Evolutionary conservation across 2,797 vertebrate genomes (phyloP), one percentile per base, ranked within the genome.

Genomic region (Cryptoblepharus egeriae): DNA sequence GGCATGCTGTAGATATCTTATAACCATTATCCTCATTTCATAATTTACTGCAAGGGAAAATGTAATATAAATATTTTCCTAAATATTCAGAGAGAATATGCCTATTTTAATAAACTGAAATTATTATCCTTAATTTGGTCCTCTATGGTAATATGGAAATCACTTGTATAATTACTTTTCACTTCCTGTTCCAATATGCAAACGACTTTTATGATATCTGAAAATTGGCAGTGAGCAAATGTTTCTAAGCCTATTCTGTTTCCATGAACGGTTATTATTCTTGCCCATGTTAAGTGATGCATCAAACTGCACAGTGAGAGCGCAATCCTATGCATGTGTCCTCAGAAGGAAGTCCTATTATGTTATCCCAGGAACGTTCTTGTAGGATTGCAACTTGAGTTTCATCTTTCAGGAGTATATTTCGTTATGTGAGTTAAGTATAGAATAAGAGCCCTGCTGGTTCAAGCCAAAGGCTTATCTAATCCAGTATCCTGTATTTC

Each of bases 21-120:
- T 86, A 92, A 83, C 60, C 83, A 35, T 89, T 90, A 86, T 75
- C 74, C 75, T 92, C 13, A 88, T 90, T 94, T 93, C 75, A 57
- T 87, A 45, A 71, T 85, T 93, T 90, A 85, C 79, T 89, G 45
- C 12, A 65, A 67, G 58, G 74, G 49, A 90, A 92, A 93, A 80
- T 6, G 88, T 68, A 86, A 89, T 82, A 76, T 81, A 85, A 89
- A 85, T 67, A 78, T 87, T 89, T 88, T 35, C 5, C 35, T 70
- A 90, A 89, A 85, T 89, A 39, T 82, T 92, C 58, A 69, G 69
- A 86, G 68, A 86, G 15, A 2, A 1, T 58, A 71, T 35, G 2
- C 68, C 26, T 88, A 52, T 86, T 87, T 90, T 77, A 84, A 63
- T 52, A 87, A 74, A 79, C 22, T 67, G 35, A 73, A 81, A 86